Base-by-base conservation (phyloP, 1,140 invertebrate genomes). In the Calephelis nemesis region DNA sequence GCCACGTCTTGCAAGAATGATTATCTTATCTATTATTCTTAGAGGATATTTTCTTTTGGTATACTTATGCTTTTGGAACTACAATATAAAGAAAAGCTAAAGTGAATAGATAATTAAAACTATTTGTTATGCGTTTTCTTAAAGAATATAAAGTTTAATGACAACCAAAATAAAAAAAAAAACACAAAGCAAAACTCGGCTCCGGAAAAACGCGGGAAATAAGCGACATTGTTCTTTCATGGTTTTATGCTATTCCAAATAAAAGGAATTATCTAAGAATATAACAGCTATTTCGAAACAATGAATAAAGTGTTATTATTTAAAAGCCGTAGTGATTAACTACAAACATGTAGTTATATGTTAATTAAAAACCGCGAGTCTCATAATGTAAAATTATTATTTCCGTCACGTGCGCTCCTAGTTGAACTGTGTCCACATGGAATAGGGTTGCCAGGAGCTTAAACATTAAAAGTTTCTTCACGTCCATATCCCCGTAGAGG, bases 311-410 rank as follows among this genome's bases (percentile, higher is more conserved):
- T 64, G 76, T 71, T 76, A 77, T 79, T 76, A 78, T 76, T 78
- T 70, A 72, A 69, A 75, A 71, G 42, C 72, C 72, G 72, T 52
- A 72, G 68, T 80, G 76, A 79, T 74, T 73, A 76, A 75, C 63
- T 65, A 63, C 52, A 60, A 48, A 72, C 63, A 73, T 70, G 73
- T 81, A 75, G 71, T 74, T 74, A 73, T 69, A 75, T 78, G 74
- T 78, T 81, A 84, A 84, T 84, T 82, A 73, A 85, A 84, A 81
- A 79, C 74, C 70, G 62, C 77, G 66, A 54, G 74, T 64, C 76
- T 65, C 67, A 73, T 76, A 78, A 82, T 77, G 74, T 79, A 77
- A 77, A 78, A 77, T 79, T 77, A 76, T 77, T 79, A 83, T 84
- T 81, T 74, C 79, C 69, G 74, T 79, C 81, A 85, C 77, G 82